A percentile compares a stretch with the other conserved stretches of the same genome.
Conservation (phyloP, 2,888 invertebrate genomes). For the Serrognathus titanus region DNA sequence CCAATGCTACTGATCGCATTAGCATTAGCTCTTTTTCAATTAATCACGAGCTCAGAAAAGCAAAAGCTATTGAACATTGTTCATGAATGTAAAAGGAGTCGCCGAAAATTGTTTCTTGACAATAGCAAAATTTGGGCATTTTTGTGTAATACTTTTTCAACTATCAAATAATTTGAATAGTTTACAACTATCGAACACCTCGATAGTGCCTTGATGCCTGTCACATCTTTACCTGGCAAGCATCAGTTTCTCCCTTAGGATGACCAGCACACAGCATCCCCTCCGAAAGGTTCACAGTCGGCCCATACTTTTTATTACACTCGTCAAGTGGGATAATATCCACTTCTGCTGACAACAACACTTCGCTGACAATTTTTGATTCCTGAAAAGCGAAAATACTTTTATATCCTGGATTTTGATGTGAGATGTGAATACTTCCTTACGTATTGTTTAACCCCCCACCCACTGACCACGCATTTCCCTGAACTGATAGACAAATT, state of each 20-base stretch:
- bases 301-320: slow-evolving; percentile 25
- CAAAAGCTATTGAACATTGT: too few relatives aligned
- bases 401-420: not conserved
- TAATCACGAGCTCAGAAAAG: too few relatives aligned
- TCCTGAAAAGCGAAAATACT: slow-evolving; percentile 16
- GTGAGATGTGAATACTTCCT: slow-evolving; percentile 4
- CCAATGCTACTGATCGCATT: too few relatives aligned
- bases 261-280: slow-evolving; percentile 32
- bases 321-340: slow-evolving; percentile 22
- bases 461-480: slow-evolving; percentile 28
- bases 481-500: slow-evolving; percentile 14
- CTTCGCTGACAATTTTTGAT: slow-evolving; percentile 24
- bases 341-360: slow-evolving; percentile 26
- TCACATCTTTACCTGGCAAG: slow-evolving; percentile 27
- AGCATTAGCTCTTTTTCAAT: too few relatives aligned
- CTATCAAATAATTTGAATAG: too few relatives aligned
- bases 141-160: too few relatives aligned
- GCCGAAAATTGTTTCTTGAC: too few relatives aligned
- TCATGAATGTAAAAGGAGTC: too few relatives aligned
- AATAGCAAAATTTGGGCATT: too few relatives aligned
- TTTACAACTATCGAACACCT: too few relatives aligned
- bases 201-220: too few relatives aligned
- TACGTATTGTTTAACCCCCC: slow-evolving; percentile 29
- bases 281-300: slow-evolving; percentile 15
- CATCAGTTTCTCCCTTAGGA: slow-evolving; percentile 26